Evolutionary conservation across 2,888 invertebrate genomes (phyloP).

Genomic region (Copidosoma aretas): DNA sequence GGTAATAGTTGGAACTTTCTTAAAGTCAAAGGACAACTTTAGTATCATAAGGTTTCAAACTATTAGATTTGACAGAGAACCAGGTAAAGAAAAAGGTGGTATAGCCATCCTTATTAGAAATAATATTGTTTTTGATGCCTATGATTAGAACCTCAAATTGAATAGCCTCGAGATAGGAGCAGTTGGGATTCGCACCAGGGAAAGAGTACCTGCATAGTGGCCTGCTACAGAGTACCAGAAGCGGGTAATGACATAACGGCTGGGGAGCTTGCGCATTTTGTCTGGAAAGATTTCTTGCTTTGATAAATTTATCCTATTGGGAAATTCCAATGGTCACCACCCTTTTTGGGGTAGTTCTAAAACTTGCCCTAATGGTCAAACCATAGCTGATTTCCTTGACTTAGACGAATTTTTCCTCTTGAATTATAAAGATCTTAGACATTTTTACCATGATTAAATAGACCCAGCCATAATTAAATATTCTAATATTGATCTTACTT

Average conservation of each 20-base stretch:
- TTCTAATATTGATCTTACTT: conserved; percentile 36
- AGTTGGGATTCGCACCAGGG: no score
- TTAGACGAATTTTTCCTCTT: conserved; percentile 16
- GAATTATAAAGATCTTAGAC: conserved; percentile 21
- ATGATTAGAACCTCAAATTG: no score
- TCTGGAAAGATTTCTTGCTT: neutral
- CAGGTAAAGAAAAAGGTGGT: no score
- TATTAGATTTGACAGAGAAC: no score
- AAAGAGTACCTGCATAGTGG: neutral
- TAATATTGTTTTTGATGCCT: no score
- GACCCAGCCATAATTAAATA: neutral
- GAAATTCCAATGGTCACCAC: conserved; percentile 32
- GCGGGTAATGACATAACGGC: conserved; percentile 1
- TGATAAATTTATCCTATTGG: conserved; percentile 7
- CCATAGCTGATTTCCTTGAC: conserved; percentile 14
- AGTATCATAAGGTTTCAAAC: no score
- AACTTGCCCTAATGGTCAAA: conserved; percentile 18
- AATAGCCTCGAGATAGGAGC: no score
- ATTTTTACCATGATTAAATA: conserved; percentile 5
- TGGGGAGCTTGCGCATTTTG: conserved; percentile 1
- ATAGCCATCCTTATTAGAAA: no score
- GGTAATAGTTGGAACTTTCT: no score
- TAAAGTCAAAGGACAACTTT: neutral
- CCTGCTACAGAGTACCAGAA: conserved; percentile 22
- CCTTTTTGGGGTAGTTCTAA: conserved; percentile 21